Percentiles rank a stretch among this genome's conserved stretches.
Evolutionary conservation across 2,888 invertebrate species (phyloP).

Genomic region (Mythimna vitellina): DNA sequence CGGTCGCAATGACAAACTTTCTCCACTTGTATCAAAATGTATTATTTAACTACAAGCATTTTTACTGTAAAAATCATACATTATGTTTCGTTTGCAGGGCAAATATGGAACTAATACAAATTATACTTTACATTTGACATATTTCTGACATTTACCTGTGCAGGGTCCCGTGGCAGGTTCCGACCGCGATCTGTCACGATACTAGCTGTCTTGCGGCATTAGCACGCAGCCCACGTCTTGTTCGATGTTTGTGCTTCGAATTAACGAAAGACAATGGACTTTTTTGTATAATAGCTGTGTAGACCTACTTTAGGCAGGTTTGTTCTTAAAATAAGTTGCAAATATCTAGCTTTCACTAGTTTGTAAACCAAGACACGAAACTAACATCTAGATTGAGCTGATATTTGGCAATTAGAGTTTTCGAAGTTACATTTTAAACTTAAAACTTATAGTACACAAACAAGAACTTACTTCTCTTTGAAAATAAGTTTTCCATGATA

Average conservation of each 20-base stretch:
- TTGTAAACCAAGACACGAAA: conserved; percentile 16
- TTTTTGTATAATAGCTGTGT: conserved; percentile 9
- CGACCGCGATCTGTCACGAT: neutral
- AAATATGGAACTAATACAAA: neutral
- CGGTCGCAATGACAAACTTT: too few species aligned
- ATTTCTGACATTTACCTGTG: neutral
- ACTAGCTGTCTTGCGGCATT: conserved; percentile 26
- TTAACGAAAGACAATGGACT: conserved; percentile 25
- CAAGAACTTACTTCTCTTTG: neutral
- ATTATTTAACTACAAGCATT: neutral
- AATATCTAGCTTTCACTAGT: conserved; percentile 22
- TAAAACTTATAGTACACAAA: neutral
- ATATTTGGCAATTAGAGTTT: neutral
- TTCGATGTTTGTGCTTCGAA: conserved; percentile 44
- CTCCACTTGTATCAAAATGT: too few species aligned
- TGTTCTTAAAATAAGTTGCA: neutral
- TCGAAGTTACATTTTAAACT: too few species aligned
- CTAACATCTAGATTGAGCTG: conserved; percentile 4
- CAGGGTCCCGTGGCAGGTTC: neutral
- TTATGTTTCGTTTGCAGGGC: neutral
- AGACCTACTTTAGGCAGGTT: neutral
- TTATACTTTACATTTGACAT: neutral
- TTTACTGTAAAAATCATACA: neutral
- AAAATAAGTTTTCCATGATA: too few species aligned
- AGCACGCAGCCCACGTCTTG: conserved; percentile 34